These are phyloP conservation scores for Naja naja DNA, from an alignment of 2,113 vertebrate species.

Conservation along the genomic window DNA sequence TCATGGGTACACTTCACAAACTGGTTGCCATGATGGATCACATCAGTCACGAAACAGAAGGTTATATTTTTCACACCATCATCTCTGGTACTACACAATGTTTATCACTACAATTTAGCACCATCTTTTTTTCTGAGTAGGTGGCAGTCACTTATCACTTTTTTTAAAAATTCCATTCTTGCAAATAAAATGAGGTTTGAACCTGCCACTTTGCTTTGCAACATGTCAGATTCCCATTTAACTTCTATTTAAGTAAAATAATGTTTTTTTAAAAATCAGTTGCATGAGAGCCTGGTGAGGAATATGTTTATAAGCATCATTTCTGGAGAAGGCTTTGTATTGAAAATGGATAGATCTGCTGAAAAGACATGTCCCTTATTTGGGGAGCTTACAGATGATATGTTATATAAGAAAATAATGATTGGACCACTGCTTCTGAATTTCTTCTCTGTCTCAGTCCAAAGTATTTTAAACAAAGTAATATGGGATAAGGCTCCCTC, in stretches of 20 bases:
- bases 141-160: not conserved
- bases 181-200: not conserved
- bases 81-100: not conserved
- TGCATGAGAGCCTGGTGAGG: not conserved
- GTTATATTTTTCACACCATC: not conserved
- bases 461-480: not conserved
- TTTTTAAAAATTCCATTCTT: not conserved
- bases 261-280: not conserved
- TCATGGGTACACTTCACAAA: not conserved
- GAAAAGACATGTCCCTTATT: not conserved
- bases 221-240: not conserved
- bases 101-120: not conserved
- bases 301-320: not conserved
- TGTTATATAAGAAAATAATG: not conserved
- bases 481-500: not conserved
- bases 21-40: not conserved
- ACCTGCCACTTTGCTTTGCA: not conserved
- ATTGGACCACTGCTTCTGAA: not conserved
- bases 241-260: not conserved
- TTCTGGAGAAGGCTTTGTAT: not conserved
- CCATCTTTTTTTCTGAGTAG: not conserved
- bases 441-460: not conserved
- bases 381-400: not conserved
- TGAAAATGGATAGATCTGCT: not conserved
- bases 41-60: not conserved